A percentile compares a stretch with the other conserved stretches of the same genome.
Evolutionary conservation across 2,113 vertebrate species (phyloP).

Genomic region (Gallinago media): DNA sequence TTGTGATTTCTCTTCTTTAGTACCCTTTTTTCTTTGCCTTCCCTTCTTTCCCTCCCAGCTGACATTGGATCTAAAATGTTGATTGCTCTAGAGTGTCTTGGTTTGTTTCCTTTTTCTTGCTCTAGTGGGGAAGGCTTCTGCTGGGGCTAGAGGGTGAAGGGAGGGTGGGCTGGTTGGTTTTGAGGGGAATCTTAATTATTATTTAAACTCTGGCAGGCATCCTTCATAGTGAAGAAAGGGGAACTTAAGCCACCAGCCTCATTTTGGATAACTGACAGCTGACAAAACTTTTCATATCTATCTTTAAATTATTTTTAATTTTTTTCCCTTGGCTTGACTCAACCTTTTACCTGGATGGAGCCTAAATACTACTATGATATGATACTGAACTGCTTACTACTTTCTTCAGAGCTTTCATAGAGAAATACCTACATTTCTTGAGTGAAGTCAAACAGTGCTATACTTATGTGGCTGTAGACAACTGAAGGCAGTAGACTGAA

Average conservation of each 20-base stretch:
- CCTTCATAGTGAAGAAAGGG: background rate
- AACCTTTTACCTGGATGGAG: background rate
- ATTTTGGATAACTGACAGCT: background rate
- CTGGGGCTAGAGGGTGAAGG: background rate
- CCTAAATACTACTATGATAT: background rate
- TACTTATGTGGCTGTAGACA: background rate
- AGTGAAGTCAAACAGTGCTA: background rate
- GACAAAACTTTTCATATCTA: background rate
- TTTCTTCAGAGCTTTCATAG: background rate
- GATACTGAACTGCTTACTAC: background rate
- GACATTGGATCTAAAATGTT: background rate
- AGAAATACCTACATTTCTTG: background rate
- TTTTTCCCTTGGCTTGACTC: background rate
- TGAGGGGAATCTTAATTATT: background rate
- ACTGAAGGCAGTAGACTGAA: background rate
- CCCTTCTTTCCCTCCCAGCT: background rate
- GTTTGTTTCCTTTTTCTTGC: background rate
- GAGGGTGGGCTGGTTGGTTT: background rate
- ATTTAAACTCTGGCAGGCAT: background rate
- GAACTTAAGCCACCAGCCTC: background rate
- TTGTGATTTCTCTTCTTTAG: background rate
- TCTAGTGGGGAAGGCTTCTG: background rate
- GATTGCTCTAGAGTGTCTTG: background rate
- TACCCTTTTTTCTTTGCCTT: background rate
- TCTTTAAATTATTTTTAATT: background rate